These are phyloP conservation scores for Pyrrhia umbra DNA, from an alignment of 2,888 invertebrate genomes.

Conservation along the genomic window DNA sequence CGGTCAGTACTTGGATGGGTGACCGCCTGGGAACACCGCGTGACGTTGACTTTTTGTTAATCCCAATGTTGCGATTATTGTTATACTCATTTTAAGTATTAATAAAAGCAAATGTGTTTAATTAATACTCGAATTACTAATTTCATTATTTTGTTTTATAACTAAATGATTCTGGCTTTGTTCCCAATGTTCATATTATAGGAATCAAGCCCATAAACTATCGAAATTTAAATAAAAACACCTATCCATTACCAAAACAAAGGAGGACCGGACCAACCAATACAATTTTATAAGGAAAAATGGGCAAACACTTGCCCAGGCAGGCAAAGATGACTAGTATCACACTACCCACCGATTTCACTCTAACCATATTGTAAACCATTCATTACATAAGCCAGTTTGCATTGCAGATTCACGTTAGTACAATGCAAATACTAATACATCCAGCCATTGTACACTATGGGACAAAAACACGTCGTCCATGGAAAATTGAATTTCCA, in stretches of 20 bases:
- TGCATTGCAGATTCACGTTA: slow-evolving; percentile 86
- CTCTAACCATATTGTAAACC: slow-evolving; percentile 50
- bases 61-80: no score
- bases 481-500: slow-evolving; percentile 84
- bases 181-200: no score
- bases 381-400: slow-evolving; percentile 81
- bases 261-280: no score
- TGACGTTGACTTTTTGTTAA: slow-evolving; percentile 72
- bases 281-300: neutral
- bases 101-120: no score
- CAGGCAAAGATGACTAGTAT: neutral
- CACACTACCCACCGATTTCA: slow-evolving; percentile 24
- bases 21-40: slow-evolving; percentile 86
- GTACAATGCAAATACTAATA: slow-evolving; percentile 84
- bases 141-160: no score
- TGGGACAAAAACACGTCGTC: slow-evolving; percentile 79
- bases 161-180: no score
- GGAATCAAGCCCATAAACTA: no score
- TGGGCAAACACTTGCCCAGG: neutral
- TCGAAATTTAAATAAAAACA: no score
- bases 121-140: no score
- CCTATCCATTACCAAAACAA: no score
- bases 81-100: no score
- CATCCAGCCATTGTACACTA: slow-evolving; percentile 73
- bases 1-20: slow-evolving; percentile 87